phyloP scores from a whole-genome alignment of 2,888 invertebrate species.

The Caenorhabditis zanzibari region DNA sequence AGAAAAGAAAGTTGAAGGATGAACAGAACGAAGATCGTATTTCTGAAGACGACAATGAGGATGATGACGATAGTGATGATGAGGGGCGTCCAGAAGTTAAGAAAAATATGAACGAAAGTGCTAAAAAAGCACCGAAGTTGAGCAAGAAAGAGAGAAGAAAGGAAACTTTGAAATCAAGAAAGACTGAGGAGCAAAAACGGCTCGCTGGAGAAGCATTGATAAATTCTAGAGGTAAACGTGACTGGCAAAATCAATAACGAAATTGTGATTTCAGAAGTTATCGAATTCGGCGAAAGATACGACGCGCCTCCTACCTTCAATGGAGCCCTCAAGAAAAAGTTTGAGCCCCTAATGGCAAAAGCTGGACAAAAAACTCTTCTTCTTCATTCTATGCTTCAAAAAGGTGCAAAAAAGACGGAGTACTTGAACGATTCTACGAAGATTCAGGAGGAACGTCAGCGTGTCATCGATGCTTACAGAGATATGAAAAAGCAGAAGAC shows the following conservation, averaged over 20 bases:
- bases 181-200: conserved; percentile 46
- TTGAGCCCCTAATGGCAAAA: conserved; percentile 74
- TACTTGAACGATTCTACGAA: conserved; percentile 58
- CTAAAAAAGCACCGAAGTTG: conserved; percentile 21
- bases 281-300: conserved; percentile 79
- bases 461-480: conserved; percentile 78
- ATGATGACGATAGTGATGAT: conserved; percentile 43
- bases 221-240: conserved; percentile 72
- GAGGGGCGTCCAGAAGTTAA: conserved; percentile 7
- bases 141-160: conserved; percentile 63
- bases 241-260: background rate
- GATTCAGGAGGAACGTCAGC: conserved; percentile 71
- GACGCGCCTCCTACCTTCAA: conserved; percentile 79
- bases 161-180: conserved; percentile 52
- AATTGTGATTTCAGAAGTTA: conserved; percentile 70
- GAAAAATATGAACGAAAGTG: conserved; percentile 4
- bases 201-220: conserved; percentile 43
- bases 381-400: conserved; percentile 73
- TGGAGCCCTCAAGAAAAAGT: conserved; percentile 69
- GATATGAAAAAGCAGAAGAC: conserved; percentile 72
- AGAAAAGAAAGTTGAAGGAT: conserved; percentile 42
- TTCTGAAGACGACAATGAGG: conserved; percentile 28
- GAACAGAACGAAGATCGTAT: conserved; percentile 9
- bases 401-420: conserved; percentile 54
- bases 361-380: conserved; percentile 78